Evolutionary conservation across 2,888 invertebrate genomes (phyloP).

Genomic region (Spilosoma lubricipeda): DNA sequence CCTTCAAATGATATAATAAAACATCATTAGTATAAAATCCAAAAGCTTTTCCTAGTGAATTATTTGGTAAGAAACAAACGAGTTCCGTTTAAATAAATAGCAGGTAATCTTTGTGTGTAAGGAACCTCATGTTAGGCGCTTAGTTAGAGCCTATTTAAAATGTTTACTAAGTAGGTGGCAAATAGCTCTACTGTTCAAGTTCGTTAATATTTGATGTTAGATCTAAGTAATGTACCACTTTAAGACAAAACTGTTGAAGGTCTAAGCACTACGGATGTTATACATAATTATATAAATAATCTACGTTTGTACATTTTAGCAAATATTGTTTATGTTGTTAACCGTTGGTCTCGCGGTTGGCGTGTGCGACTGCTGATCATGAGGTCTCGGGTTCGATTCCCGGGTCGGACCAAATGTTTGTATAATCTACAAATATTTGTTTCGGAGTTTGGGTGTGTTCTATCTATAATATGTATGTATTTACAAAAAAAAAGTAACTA

Average conservation of each 20-base stretch:
- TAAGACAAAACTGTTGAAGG: background rate
- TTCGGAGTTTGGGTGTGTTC: no score
- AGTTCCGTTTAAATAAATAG: background rate
- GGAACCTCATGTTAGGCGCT: background rate
- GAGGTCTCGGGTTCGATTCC: no score
- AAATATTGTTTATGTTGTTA: no score
- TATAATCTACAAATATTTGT: no score
- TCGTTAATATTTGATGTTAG: background rate
- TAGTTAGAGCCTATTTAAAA: background rate
- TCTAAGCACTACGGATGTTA: no score
- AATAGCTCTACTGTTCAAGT: background rate
- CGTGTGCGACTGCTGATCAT: no score
- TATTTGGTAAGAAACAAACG: background rate
- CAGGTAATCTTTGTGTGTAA: background rate
- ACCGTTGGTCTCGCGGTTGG: no score
- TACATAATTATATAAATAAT: background rate
- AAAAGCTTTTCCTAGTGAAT: background rate
- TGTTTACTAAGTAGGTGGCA: background rate
- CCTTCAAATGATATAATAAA: no score
- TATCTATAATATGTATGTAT: no score
- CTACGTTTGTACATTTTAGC: background rate
- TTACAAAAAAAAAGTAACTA: no score
- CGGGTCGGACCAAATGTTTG: no score
- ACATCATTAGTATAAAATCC: background rate
- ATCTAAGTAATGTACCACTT: background rate